Evolutionary conservation across 2,113 vertebrate species (phyloP).

Genomic region (Nematolebias whitei): DNA sequence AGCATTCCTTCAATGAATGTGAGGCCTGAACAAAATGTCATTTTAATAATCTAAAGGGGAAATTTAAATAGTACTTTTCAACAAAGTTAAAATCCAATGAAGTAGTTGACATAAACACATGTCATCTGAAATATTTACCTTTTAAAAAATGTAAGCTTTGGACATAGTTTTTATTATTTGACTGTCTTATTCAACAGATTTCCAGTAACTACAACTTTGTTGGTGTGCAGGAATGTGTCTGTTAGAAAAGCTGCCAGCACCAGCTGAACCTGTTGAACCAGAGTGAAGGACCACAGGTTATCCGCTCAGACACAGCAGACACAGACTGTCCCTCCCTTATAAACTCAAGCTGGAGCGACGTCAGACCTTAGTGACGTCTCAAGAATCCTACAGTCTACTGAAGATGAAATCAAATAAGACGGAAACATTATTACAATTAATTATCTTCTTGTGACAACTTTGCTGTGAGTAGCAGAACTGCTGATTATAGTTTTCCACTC

Average conservation of each 20-base stretch:
- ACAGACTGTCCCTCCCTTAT: neutral
- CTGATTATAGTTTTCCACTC: neutral
- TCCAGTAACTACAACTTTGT: no score
- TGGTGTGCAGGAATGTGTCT: neutral
- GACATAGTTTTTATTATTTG: neutral
- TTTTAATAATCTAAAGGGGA: no score
- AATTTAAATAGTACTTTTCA: no score
- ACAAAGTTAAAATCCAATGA: no score
- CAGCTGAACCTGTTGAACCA: slow-evolving; percentile 4
- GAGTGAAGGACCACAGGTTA: neutral
- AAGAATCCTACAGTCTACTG: neutral
- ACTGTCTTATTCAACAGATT: neutral
- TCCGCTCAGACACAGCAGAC: neutral
- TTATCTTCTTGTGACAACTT: no score
- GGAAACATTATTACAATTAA: no score
- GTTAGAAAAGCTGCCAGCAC: neutral
- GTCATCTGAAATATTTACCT: no score
- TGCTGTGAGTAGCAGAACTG: no score
- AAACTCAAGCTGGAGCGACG: neutral
- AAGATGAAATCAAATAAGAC: neutral
- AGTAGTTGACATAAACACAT: no score
- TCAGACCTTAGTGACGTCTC: neutral
- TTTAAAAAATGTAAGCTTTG: neutral
- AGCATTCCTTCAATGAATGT: no score
- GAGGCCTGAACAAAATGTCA: no score